phyloP scores from a whole-genome alignment of 2,113 vertebrate genomes.

The Struthidea cinerea region DNA sequence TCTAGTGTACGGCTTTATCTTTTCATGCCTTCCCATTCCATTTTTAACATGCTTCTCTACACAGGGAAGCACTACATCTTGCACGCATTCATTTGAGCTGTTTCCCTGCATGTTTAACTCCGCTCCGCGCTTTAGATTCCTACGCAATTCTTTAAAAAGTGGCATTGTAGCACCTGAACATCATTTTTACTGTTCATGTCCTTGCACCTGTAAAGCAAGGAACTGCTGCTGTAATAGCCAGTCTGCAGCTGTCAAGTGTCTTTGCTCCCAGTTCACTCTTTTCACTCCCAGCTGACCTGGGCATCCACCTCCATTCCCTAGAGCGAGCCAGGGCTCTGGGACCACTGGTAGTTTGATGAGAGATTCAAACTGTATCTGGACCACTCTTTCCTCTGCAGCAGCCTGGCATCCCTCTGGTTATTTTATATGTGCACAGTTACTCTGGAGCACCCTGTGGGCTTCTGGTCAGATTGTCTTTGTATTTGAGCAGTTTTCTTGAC shows the following conservation, averaged over 20 bases:
- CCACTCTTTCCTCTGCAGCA: neutral
- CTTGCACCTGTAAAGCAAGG: neutral
- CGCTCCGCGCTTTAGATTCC: neutral
- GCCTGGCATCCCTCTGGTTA: neutral
- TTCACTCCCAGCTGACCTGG: neutral
- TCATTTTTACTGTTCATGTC: neutral
- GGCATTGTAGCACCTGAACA: neutral
- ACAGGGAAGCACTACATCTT: neutral
- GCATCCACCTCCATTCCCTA: neutral
- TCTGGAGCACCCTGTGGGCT: neutral
- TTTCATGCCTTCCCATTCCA: neutral
- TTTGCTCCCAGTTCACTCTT: neutral
- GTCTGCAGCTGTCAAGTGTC: neutral
- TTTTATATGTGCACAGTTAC: neutral
- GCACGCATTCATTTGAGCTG: neutral
- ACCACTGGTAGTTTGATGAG: neutral
- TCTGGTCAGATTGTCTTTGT: neutral
- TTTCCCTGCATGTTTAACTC: neutral
- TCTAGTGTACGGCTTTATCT: neutral
- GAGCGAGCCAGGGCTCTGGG: neutral
- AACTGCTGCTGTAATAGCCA: neutral
- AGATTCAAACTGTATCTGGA: fast-evolving
- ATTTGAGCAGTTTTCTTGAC: neutral
- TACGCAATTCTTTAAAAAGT: neutral
- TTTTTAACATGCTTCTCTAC: neutral